Evolutionary conservation across 2,888 invertebrate genomes (phyloP).

Genomic region (Neoaliturus tenellus): DNA sequence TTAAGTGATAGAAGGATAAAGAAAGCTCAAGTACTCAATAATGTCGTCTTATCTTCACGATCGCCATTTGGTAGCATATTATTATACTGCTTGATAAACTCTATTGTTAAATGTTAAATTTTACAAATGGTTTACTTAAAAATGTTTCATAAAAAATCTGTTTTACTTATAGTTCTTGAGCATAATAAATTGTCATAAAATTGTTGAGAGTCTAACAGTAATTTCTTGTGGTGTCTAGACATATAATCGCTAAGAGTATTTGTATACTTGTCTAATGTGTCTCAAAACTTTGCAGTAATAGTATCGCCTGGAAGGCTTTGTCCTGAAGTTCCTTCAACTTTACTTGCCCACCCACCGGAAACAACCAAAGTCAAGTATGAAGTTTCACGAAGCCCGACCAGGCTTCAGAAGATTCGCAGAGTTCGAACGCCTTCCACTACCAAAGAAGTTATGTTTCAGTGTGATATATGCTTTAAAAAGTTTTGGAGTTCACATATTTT

Average conservation of each 20-base stretch:
- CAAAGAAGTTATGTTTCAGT: conserved; percentile 43
- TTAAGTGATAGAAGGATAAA: too few species aligned
- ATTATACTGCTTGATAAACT: too few species aligned
- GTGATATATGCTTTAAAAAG: conserved; percentile 38
- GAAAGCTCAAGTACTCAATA: too few species aligned
- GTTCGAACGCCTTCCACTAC: not conserved
- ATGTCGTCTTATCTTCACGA: too few species aligned
- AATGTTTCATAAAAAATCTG: too few species aligned
- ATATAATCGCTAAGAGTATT: too few species aligned
- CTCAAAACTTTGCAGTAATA: not conserved
- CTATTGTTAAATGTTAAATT: too few species aligned
- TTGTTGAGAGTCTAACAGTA: too few species aligned
- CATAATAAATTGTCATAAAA: too few species aligned
- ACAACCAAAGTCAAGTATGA: not conserved
- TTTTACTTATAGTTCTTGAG: too few species aligned
- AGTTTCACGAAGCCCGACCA: not conserved
- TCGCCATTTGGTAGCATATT: too few species aligned
- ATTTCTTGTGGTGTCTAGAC: not conserved
- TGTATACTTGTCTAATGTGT: not conserved
- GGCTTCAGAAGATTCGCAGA: not conserved
- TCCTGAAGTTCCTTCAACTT: not conserved
- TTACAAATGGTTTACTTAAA: too few species aligned
- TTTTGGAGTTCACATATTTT: conserved; percentile 42
- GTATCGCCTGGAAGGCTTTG: not conserved
- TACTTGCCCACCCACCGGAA: not conserved